These are phyloP conservation scores for Drosophila austrosaltans DNA, from an alignment of 2,888 invertebrate species.

Conservation along the genomic window DNA sequence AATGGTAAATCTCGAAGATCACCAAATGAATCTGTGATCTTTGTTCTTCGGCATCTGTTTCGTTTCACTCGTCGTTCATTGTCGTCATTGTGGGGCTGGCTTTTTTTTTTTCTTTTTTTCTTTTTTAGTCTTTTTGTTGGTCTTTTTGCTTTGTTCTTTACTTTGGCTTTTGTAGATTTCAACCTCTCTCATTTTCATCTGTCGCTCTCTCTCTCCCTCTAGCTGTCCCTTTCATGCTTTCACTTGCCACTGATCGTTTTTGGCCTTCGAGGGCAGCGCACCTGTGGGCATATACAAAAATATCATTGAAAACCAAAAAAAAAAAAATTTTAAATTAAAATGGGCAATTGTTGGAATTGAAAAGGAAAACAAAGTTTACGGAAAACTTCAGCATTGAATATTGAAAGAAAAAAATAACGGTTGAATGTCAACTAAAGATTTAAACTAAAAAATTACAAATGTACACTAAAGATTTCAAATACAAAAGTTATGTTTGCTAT, in stretches of 20 bases:
- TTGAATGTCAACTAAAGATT: constrained; percentile 23
- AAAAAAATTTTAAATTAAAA: too few relatives aligned
- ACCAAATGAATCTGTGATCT: constrained; percentile 38
- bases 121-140: constrained; percentile 31
- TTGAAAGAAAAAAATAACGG: constrained; percentile 39
- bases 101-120: constrained; percentile 22
- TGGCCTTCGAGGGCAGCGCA: constrained; percentile 54
- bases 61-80: constrained; percentile 74
- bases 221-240: constrained; percentile 16
- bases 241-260: constrained; percentile 31
- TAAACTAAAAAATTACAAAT: constrained; percentile 9
- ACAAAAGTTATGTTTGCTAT: too few relatives aligned
- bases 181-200: background rate
- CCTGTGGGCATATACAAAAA: constrained; percentile 44
- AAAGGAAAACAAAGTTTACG: constrained; percentile 6
- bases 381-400: constrained; percentile 36
- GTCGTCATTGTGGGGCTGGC: constrained; percentile 65
- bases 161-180: constrained; percentile 42
- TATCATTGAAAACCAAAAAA: constrained; percentile 10
- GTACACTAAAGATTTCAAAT: background rate
- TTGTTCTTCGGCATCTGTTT: constrained; percentile 72
- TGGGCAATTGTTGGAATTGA: background rate
- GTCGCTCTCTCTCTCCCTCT: constrained; percentile 20
- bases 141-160: constrained; percentile 56
- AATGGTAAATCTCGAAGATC: constrained; percentile 11